phyloP scores from a whole-genome alignment of 2,797 vertebrate species.

The Sebastes taczanowskii region DNA sequence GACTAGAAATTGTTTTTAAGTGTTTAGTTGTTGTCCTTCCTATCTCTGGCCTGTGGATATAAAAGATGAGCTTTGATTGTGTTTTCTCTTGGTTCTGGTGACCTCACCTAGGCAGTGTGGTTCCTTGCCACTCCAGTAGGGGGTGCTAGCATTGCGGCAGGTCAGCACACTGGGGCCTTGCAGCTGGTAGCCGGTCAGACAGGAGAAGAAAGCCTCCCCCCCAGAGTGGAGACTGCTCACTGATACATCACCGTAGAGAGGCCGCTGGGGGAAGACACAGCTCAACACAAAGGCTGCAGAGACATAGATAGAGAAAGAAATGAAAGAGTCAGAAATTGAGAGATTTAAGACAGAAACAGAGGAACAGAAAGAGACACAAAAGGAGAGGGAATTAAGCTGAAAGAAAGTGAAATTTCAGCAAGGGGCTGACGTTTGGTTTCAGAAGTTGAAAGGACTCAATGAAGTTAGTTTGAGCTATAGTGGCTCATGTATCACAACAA shows the following conservation, averaged over 20 bases:
- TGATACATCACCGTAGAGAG: conserved; percentile 87
- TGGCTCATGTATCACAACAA: neutral
- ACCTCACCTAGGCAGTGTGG: conserved; percentile 88
- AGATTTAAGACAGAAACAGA: neutral
- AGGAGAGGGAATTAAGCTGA: neutral
- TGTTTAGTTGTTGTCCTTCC: neutral
- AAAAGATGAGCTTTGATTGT: neutral
- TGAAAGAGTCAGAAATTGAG: neutral
- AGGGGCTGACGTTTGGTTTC: neutral
- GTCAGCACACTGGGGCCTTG: conserved; percentile 83
- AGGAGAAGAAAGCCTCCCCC: conserved; percentile 91
- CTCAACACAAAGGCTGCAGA: conserved; percentile 87
- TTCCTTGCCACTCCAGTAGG: conserved; percentile 91
- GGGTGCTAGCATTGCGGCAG: conserved; percentile 92
- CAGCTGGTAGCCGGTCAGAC: conserved; percentile 89
- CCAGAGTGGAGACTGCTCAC: conserved; percentile 92
- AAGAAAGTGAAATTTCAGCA: neutral
- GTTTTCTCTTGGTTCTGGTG: neutral
- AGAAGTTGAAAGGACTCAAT: neutral
- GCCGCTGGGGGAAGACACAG: conserved; percentile 88
- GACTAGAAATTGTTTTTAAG: neutral
- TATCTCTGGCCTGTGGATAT: neutral
- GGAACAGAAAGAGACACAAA: neutral
- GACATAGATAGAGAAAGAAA: neutral
- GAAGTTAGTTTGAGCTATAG: neutral